These are phyloP conservation scores for Promerops cafer DNA, from an alignment of 2,113 vertebrate genomes.

Conservation along the genomic window DNA sequence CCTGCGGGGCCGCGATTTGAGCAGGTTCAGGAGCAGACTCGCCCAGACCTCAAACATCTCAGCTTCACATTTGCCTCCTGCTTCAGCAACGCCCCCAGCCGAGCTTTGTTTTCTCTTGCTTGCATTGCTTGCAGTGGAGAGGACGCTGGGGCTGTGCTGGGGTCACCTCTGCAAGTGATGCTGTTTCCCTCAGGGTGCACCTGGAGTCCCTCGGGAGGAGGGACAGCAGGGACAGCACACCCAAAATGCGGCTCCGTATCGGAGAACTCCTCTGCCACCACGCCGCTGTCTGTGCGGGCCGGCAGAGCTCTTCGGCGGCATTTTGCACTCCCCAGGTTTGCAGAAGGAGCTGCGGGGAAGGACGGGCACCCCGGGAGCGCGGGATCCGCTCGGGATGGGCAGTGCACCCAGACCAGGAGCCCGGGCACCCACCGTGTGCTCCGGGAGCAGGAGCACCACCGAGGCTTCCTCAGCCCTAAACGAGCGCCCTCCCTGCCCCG, in stretches of 20 bases:
- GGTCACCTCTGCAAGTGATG: accelerated
- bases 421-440: accelerated
- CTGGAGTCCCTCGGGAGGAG: accelerated
- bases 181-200: accelerated
- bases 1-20: accelerated
- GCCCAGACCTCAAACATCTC: neutral
- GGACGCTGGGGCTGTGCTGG: neutral
- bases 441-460: neutral
- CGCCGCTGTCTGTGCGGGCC: accelerated
- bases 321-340: accelerated
- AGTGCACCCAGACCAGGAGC: accelerated
- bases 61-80: neutral
- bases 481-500: accelerated
- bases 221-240: neutral
- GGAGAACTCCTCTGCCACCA: accelerated
- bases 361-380: neutral
- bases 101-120: neutral
- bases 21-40: neutral
- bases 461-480: accelerated
- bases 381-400: accelerated
- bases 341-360: neutral
- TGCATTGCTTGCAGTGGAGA: neutral
- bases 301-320: accelerated
- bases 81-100: neutral
- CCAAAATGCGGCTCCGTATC: accelerated